Evolutionary conservation across 2,888 invertebrate genomes (phyloP), one percentile per base, ranked within the genome.

Genomic region (Thecocarcelia acutangulata): DNA sequence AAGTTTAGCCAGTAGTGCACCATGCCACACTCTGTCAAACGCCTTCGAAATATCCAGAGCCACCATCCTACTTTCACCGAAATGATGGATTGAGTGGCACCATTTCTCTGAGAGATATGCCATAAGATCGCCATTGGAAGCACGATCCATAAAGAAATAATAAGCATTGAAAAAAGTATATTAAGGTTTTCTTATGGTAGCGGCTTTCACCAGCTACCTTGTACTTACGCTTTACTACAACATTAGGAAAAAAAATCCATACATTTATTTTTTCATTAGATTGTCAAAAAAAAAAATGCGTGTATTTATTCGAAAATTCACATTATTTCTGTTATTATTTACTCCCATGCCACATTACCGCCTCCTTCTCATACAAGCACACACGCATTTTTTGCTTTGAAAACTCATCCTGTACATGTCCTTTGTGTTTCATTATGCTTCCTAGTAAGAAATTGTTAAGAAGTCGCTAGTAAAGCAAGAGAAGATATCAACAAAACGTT

Each of bases 271-370:
- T 58, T 66, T 73, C 66, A 73, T 68, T 68, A 58, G 59, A 76
- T 76, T 76, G 21, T 24, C n/a, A n/a, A n/a, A 50, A 40, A 59
- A 33, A 72, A 78, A 79, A 79, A 72, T 79, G 78, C 78, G 78
- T 79, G 52, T 54, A 66, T 76, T 76, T 78, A 72, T 72, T 17
- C 21, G 9, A 78, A 63, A 44, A 77, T 64, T 15, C 44, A 52
- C 24, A 78, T 72, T 66, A 72, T 66, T 79, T 73, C 78, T 52
- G 70, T 79, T 73, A 73, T 79, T 79, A 68, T 42, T 66, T 59
- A 48, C 52, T 54, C 59, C 72, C 78, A 79, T 59, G 17, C 78
- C 13, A 37, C 28, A 24, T 13, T 37, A 12, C 52, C 3, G 15
- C 33, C 12, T 56, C 56, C 12, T 17, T 5, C n/a, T 12, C 6